Evolutionary conservation across 2,888 invertebrate species (phyloP), one percentile per base, ranked within the genome.

Genomic region (Megamerina dolium): DNA sequence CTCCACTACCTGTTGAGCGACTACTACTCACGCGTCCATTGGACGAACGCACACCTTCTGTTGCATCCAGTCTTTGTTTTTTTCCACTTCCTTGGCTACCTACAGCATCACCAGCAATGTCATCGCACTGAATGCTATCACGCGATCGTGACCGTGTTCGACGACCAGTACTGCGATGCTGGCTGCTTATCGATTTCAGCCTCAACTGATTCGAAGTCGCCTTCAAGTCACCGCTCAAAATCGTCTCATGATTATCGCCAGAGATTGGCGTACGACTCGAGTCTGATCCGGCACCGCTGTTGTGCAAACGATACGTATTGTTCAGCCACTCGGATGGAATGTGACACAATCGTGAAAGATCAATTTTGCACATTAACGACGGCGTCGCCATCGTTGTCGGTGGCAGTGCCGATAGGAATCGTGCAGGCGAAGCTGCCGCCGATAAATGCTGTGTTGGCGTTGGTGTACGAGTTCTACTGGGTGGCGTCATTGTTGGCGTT

Each of bases 331-430:
- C 66, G 9, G 60, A 51, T n/a, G 58, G 58, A 35, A 67, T 54
- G 9, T 61, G 62, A 12, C 55, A 50, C 46, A 71, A 49, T 18
- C 67, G 66, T 14, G 60, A 59, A 36, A 71, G 52, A 44, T 69
- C 68, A 20, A 71, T 69, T 51, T 61, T 64, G 51, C 70, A 71
- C 36, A 70, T 63, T 14, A 69, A 43, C 16, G 67, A 58, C 19
- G 50, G 41, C 17, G 49, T 54, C 12, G 55, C 51, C 18, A 31
- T 12, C 10, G 33, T 40, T 17, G 26, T 18, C 12, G 38, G 18
- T 16, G 49, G 18, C 14, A 47, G 49, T n/a, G 55, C 50, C 19
- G 55, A 36, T 29, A 38, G 35, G 6, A 36, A 20, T 4, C 38
- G 41, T 12, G 46, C 46, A 1, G 53, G 50, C 0, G 54, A 54